These are phyloP conservation scores for Cyanistes caeruleus DNA, from an alignment of 2,113 vertebrate species.

Conservation along the genomic window DNA sequence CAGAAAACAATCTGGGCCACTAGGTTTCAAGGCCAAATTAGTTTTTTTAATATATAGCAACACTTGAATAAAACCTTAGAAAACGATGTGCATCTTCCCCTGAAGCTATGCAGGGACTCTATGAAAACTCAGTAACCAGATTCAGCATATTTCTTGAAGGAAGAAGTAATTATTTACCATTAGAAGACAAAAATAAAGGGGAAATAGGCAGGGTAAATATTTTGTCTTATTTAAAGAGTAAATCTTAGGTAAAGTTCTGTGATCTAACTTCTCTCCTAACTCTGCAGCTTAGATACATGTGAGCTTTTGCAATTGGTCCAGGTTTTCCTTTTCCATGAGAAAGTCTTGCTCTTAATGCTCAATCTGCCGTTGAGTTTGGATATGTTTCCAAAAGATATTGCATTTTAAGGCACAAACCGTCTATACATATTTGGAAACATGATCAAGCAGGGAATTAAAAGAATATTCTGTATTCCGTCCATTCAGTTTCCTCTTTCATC, in stretches of 20 bases:
- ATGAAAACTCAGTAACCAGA: background rate
- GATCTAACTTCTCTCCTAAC: background rate
- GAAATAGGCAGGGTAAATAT: background rate
- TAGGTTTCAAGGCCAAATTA: background rate
- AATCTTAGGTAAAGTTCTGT: background rate
- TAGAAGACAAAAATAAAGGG: background rate
- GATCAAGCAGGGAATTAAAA: background rate
- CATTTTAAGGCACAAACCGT: background rate
- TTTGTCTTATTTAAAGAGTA: background rate
- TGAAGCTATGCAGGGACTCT: background rate
- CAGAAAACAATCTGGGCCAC: background rate
- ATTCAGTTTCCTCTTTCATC: background rate
- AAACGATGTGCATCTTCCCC: background rate
- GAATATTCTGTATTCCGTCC: background rate
- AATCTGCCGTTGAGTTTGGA: background rate
- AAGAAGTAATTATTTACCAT: background rate
- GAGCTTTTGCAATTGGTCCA: background rate
- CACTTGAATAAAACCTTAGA: background rate
- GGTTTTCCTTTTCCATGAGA: background rate
- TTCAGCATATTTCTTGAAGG: background rate
- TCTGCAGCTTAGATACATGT: background rate
- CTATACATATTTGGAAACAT: fast-evolving
- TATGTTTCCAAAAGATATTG: background rate
- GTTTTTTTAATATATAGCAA: background rate
- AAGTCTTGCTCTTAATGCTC: background rate